These are phyloP conservation scores for Oryzias dopingdopingensis DNA, from an alignment of 2,797 vertebrate species.

Conservation along the genomic window DNA sequence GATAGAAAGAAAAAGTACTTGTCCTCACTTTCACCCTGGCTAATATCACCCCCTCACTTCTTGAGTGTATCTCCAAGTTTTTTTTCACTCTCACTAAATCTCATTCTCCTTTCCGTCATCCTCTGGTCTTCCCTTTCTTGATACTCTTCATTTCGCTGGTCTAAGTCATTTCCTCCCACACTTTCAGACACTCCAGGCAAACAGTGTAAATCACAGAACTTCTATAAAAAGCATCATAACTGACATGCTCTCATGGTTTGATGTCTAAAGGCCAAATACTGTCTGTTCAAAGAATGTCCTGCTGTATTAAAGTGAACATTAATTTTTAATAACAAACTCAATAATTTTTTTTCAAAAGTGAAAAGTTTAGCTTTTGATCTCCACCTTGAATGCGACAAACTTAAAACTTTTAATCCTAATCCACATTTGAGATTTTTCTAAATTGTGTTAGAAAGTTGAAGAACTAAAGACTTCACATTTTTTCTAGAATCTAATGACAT, in stretches of 20 bases:
- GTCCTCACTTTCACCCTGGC: conserved; percentile 73
- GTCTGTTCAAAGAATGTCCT: background rate
- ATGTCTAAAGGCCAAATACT: conserved; percentile 1
- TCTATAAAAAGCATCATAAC: conserved; percentile 12
- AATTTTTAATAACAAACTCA: background rate
- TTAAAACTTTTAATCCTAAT: background rate
- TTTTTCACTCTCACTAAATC: conserved; percentile 38
- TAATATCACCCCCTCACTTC: conserved; percentile 59
- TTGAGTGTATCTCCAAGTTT: conserved; percentile 42
- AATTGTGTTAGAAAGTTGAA: too few species aligned
- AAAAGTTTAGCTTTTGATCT: background rate
- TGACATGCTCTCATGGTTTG: conserved; percentile 5
- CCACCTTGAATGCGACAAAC: background rate
- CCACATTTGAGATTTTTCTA: too few species aligned
- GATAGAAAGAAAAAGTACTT: conserved; percentile 65
- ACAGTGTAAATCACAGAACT: conserved; percentile 18
- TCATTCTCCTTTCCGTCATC: conserved; percentile 33
- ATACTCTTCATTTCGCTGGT: conserved; percentile 18
- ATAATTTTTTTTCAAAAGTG: background rate
- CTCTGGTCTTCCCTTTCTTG: conserved; percentile 22
- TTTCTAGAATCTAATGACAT: too few species aligned
- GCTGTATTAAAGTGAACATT: background rate
- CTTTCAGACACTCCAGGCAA: conserved; percentile 20
- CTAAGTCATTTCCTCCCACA: conserved; percentile 20
- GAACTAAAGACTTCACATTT: too few species aligned